phyloP scores from a whole-genome alignment of 2,888 invertebrate species.

The Drosophila eohydei region DNA sequence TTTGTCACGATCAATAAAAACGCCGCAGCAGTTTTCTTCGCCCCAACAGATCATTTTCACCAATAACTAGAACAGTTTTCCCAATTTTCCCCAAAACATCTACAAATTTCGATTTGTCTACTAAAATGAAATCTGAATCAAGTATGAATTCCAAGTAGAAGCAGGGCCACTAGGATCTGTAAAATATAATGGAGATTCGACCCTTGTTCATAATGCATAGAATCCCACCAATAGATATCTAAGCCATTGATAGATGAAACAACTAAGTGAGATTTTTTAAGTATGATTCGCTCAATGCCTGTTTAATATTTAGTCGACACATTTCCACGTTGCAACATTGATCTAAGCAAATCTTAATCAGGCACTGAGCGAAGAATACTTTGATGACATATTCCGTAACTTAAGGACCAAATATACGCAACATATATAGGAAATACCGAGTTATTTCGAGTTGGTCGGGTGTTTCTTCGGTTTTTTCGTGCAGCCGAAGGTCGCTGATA shows the following conservation, averaged over 20 bases:
- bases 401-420: neutral
- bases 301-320: conserved; percentile 1
- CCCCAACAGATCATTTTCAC: conserved; percentile 62
- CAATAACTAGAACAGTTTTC: neutral
- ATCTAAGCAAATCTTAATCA: conserved; percentile 1
- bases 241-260: neutral
- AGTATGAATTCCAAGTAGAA: neutral
- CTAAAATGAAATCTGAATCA: neutral
- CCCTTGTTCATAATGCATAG: neutral
- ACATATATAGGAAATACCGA: neutral
- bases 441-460: fast-evolving
- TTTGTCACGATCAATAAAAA: conserved; percentile 24
- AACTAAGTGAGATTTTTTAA: neutral
- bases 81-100: neutral
- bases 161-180: neutral
- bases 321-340: neutral
- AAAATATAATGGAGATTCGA: neutral
- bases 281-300: conserved; percentile 6
- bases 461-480: neutral
- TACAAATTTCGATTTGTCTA: neutral
- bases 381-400: neutral
- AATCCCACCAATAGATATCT: too few relatives aligned
- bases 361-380: conserved; percentile 1
- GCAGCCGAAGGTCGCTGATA: neutral
- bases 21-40: conserved; percentile 34